Percentiles rank a stretch among this genome's conserved stretches.
Evolutionary conservation across 1,140 invertebrate species (phyloP).

Genomic region (Meteorus sp.): DNA sequence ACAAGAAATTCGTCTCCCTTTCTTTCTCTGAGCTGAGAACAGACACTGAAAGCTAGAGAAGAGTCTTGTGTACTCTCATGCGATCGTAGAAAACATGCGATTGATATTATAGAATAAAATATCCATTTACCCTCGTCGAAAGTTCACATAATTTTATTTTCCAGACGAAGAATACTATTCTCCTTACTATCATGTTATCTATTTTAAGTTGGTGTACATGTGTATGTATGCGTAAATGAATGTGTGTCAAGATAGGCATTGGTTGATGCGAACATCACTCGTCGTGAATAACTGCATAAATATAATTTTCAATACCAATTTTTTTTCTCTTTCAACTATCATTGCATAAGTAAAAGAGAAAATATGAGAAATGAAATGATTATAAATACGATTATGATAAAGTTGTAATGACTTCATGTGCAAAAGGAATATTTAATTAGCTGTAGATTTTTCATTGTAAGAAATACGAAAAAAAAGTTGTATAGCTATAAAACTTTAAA

Average conservation of each 20-base stretch:
- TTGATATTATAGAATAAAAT: no score
- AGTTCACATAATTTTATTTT: not conserved
- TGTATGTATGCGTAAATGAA: no score
- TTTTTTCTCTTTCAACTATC: no score
- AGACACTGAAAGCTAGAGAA: no score
- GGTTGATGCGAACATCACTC: not conserved
- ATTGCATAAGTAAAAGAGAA: no score
- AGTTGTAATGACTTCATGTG: not conserved
- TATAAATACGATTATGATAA: not conserved
- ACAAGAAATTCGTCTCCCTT: no score
- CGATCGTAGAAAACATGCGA: no score
- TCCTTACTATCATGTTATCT: not conserved
- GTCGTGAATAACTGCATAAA: no score
- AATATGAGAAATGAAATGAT: no score
- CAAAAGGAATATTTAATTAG: conserved; percentile 1
- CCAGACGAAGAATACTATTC: not conserved
- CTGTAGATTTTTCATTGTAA: conserved; percentile 21
- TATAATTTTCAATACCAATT: no score
- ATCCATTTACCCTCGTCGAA: not conserved
- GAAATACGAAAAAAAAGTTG: conserved; percentile 5
- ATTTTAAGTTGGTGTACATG: not conserved
- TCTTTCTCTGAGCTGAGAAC: no score
- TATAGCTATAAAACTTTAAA: conserved; percentile 2
- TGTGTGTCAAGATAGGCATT: not conserved
- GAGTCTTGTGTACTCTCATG: no score